Evolutionary conservation across 2,113 vertebrate species (phyloP), one percentile per base, ranked within the genome.

Genomic region (Acanthisitta chloris): DNA sequence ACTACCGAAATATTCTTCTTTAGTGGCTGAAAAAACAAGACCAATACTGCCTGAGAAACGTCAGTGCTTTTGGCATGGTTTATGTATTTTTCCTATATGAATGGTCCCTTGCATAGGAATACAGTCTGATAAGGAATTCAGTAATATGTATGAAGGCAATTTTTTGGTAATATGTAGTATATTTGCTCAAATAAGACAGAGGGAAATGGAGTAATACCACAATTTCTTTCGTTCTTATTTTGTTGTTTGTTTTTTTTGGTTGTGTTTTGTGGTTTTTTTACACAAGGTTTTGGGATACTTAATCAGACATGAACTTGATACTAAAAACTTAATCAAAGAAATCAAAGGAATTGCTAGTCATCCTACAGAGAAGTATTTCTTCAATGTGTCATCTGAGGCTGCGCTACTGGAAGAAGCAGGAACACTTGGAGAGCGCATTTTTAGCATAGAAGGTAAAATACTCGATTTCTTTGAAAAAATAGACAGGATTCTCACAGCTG

Each of bases 261-360:
- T n/a, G n/a, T n/a, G n/a, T n/a, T n/a, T n/a, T n/a, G n/a, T n/a
- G n/a, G 1, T 18, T 86, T 80, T 57, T 88, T 79, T 81, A 65
- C 20, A 13, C 38, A 78, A 99, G 99, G 99, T 99, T 79, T 98
- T 99, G 81, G 99, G 99, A 65, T 99, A 99, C 90, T 98, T 99
- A 97, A 98, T 94, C 88, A 98, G 98, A 94, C 97, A 99, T 57
- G 97, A 98, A 29, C 98, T 98, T 10, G 97, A 99, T 93, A 99
- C 99, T 62, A 97, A 97, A 88, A 99, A 99, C 51, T 97, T 99
- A 59, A 99, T 99, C 43, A 96, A 98, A 90, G 99, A 99, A 98
- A 99, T 99, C 88, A 99, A 99, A 97, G 98, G 98, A 77, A 99
- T 99, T 81, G 99, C 99, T 86, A 99, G 99, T 94, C 65, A 70